These are phyloP conservation scores for Petromus typicus DNA, from an alignment of 2,113 vertebrate genomes.

Conservation along the genomic window DNA sequence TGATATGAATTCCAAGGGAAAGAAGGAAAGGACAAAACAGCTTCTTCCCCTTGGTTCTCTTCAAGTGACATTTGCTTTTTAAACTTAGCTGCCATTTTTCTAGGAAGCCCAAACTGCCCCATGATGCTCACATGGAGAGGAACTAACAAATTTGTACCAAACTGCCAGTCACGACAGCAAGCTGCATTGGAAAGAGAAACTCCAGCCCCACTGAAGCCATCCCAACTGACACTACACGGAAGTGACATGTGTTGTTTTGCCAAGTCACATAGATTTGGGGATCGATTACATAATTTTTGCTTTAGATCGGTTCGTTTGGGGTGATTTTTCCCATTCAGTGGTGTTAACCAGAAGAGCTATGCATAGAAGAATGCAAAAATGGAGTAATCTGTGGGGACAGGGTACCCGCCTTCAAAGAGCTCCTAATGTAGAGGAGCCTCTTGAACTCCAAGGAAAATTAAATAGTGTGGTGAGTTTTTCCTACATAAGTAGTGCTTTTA, in stretches of 20 bases:
- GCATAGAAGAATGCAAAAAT: not conserved
- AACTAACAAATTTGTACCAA: not conserved
- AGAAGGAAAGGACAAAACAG: not conserved
- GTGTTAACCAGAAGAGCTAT: not conserved
- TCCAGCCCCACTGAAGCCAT: not conserved
- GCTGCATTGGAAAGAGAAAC: not conserved
- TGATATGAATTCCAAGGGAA: not conserved
- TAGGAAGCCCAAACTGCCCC: not conserved
- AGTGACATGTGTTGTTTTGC: not conserved
- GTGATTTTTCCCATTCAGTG: not conserved
- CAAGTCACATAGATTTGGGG: not conserved
- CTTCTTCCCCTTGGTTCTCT: not conserved
- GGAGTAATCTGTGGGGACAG: not conserved
- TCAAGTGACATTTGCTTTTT: not conserved
- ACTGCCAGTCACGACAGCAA: not conserved
- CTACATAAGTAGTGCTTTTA: not conserved
- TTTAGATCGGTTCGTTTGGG: not conserved
- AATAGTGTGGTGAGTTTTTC: not conserved
- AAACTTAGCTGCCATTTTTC: not conserved
- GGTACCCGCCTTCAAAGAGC: not conserved
- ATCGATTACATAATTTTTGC: not conserved
- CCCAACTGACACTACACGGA: not conserved
- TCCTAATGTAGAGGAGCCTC: not conserved
- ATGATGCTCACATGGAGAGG: not conserved
- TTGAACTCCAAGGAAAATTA: conserved; percentile 24